Base-by-base conservation (phyloP, 2,888 invertebrate species). In the Diaperis boleti region DNA sequence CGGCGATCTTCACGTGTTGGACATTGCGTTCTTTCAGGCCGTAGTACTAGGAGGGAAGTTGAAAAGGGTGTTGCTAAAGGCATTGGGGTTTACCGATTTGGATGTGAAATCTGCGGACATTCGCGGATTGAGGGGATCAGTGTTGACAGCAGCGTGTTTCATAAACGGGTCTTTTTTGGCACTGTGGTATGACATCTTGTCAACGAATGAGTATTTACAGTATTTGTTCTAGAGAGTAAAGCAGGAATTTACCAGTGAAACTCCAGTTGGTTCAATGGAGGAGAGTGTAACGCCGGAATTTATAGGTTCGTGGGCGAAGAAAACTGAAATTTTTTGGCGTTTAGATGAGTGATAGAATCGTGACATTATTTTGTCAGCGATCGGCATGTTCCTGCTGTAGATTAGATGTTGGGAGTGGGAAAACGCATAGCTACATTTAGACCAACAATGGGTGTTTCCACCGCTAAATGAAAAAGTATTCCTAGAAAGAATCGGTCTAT, bases 1-100 rank as follows among this genome's bases (percentile, higher is more conserved):
- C 76, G 8, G 73, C 72, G 18, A 82, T 78, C 66, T 76, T 76
- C 14, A 77, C 67, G 66, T 82, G 82, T 59, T 75, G 72, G 17
- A 82, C 74, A 62, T 74, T 68, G 56, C 81, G 69, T 66, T 74
- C 77, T 49, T 67, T 65, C 18, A 70, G 50, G 17, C 52, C 26
- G 20, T 41, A 62, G 18, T 45, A 15, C 54, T 61, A 26, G 6
- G 6, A 26, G 26, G 6, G 26, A 26, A 5, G 6, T 26, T 26
- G 1, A 26, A 6, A 6, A 26, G 26, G 6, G n/a, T 20, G n/a
- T n/a, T n/a, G n/a, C n/a, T n/a, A n/a, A n/a, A n/a, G 26, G 8
- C 6, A 49, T 31, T 35, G 15, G 3, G n/a, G 22, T 26, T 26
- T 26, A 26, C 26, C 26, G 26, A 26, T 26, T 26, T 26, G 6